phyloP scores from a whole-genome alignment of 92 coral and sea anemone genomes.

The Epizoanthus scotinus region DNA sequence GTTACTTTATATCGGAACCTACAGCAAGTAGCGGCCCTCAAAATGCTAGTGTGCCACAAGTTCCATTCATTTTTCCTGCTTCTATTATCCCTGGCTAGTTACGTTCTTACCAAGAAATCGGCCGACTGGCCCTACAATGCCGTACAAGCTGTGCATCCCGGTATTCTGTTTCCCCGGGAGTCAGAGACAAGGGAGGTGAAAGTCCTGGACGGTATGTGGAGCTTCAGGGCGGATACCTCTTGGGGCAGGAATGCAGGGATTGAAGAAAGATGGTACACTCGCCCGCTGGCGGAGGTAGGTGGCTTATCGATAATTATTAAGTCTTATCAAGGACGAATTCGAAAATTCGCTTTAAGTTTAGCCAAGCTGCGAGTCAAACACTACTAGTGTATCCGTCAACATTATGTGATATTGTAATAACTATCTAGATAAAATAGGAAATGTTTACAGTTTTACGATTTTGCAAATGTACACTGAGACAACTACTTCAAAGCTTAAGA shows the following conservation, averaged over 20 bases:
- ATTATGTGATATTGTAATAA: no score
- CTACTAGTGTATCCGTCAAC: no score
- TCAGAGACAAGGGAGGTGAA: conserved; percentile 84
- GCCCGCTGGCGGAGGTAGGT: conserved; percentile 69
- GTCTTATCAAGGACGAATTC: not conserved
- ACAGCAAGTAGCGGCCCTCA: no score
- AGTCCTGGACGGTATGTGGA: conserved; percentile 82
- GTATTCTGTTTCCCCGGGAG: conserved; percentile 77
- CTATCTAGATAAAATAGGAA: no score
- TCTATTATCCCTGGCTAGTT: not conserved
- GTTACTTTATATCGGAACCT: not conserved
- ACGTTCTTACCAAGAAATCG: conserved; percentile 1
- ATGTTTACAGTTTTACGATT: no score
- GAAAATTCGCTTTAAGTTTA: not conserved
- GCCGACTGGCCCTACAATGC: conserved; percentile 24
- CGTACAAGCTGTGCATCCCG: conserved; percentile 3
- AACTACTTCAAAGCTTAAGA: no score
- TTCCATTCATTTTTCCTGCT: not conserved
- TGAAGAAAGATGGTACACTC: conserved; percentile 72
- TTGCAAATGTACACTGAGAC: no score
- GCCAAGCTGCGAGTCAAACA: no score
- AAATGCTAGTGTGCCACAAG: not conserved
- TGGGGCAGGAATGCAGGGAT: conserved; percentile 48
- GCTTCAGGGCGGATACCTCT: conserved; percentile 73
- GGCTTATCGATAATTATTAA: not conserved